Percentiles rank a stretch among this genome's conserved stretches.
Conservation (phyloP, 2,113 vertebrate genomes). For the Elgaria multicarinata region DNA sequence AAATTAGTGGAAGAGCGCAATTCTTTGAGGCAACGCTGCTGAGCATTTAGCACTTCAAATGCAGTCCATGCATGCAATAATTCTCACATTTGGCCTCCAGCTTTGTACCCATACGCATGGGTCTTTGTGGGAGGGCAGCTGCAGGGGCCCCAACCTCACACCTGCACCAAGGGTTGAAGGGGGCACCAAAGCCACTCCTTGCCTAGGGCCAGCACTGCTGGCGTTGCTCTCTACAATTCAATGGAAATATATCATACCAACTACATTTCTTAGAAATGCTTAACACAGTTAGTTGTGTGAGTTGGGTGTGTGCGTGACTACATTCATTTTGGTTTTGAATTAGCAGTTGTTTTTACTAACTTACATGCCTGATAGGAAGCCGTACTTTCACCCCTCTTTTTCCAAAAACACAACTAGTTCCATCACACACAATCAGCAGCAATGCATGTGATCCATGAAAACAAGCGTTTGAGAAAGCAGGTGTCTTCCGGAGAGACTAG, state of each 20-base stretch:
- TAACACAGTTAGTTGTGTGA: background rate
- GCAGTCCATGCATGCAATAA: too few relatives aligned
- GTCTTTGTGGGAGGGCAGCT: too few relatives aligned
- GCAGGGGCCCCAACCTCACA: too few relatives aligned
- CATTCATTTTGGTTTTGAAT: constrained; percentile 32
- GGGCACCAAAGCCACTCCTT: too few relatives aligned
- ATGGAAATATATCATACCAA: background rate
- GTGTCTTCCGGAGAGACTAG: constrained; percentile 63
- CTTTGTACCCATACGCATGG: too few relatives aligned
- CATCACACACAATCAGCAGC: background rate
- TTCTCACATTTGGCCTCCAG: too few relatives aligned
- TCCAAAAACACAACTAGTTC: constrained; percentile 43
- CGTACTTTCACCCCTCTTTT: constrained; percentile 43
- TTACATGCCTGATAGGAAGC: constrained; percentile 21
- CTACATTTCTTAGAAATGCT: constrained; percentile 2
- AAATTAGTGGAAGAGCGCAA: too few relatives aligned
- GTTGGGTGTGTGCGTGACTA: rapidly evolving
- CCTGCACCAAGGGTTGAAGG: too few relatives aligned
- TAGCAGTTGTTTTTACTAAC: constrained; percentile 32
- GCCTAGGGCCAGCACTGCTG: too few relatives aligned
- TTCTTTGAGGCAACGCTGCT: too few relatives aligned
- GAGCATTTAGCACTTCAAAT: too few relatives aligned
- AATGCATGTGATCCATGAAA: constrained; percentile 70
- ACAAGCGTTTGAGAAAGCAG: constrained; percentile 73
- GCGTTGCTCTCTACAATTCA: background rate